These are phyloP conservation scores for Cancer borealis DNA, from an alignment of 2,888 invertebrate genomes.

Conservation along the genomic window DNA sequence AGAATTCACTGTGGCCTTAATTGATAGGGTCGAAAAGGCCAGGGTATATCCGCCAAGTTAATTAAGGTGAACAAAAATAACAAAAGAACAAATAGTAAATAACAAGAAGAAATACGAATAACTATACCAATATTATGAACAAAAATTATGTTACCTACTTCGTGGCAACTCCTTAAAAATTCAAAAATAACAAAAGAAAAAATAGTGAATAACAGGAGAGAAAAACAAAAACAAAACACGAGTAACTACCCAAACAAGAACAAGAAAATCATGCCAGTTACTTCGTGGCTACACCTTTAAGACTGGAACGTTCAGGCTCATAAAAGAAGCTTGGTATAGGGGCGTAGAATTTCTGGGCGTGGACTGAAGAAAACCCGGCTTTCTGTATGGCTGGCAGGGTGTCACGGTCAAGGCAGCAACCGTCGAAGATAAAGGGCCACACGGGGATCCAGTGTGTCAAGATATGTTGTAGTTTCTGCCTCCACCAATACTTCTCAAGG, in stretches of 20 bases:
- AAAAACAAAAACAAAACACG: not conserved
- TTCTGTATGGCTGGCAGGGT: conserved; percentile 50
- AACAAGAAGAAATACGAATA: too few relatives aligned
- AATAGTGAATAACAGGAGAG: not conserved
- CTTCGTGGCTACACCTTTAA: conserved; percentile 59
- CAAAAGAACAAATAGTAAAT: too few relatives aligned
- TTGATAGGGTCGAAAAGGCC: too few relatives aligned
- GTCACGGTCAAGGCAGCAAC: conserved; percentile 64
- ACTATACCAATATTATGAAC: too few relatives aligned
- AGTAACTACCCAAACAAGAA: not conserved
- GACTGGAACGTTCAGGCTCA: conserved; percentile 29
- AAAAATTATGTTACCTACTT: too few relatives aligned
- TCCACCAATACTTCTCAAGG: conserved; percentile 48
- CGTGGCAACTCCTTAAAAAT: too few relatives aligned
- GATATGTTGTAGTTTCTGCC: conserved; percentile 56
- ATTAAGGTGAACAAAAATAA: too few relatives aligned
- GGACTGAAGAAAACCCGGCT: conserved; percentile 62
- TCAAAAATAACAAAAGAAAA: too few relatives aligned
- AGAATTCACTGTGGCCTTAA: too few relatives aligned
- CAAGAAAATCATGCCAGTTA: not conserved
- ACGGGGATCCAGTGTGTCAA: conserved; percentile 49
- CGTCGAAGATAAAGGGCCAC: conserved; percentile 62
- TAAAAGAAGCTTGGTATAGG: conserved; percentile 53
- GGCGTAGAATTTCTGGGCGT: conserved; percentile 59
- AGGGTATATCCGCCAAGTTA: too few relatives aligned